Percentiles rank a stretch among this genome's conserved stretches.
Evolutionary conservation across 1,140 invertebrate species (phyloP).

Genomic region (Lepidurus apus): DNA sequence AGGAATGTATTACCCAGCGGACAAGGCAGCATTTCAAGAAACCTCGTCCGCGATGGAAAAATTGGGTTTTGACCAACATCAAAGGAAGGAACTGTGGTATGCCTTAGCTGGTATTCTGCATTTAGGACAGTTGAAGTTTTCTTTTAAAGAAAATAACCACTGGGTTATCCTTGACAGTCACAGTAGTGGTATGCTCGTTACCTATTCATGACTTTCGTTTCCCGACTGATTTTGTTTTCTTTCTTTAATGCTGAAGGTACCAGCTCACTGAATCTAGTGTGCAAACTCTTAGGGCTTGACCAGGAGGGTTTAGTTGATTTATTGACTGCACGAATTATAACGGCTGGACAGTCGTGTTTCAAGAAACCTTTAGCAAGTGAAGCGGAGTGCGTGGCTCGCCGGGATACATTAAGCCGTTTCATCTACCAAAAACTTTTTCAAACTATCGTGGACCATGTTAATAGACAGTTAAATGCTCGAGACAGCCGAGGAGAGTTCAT

Average conservation of each 20-base stretch:
- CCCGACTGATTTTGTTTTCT: background rate
- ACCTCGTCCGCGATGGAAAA: slow-evolving; percentile 27
- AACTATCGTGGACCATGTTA: slow-evolving; percentile 38
- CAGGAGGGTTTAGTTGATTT: slow-evolving; percentile 35
- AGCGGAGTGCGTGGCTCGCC: slow-evolving; percentile 39
- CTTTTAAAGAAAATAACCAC: slow-evolving; percentile 24
- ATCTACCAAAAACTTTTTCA: slow-evolving; percentile 40
- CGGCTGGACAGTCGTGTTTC: slow-evolving; percentile 34
- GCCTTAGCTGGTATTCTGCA: slow-evolving; percentile 32
- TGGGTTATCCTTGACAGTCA: slow-evolving; percentile 24
- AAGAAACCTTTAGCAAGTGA: slow-evolving; percentile 37
- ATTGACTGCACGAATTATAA: slow-evolving; percentile 39
- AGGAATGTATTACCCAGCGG: background rate
- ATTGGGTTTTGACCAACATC: slow-evolving; percentile 19
- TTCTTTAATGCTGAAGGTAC: background rate
- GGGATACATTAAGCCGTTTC: slow-evolving; percentile 38
- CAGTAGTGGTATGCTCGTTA: background rate
- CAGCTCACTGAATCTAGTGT: slow-evolving; percentile 1
- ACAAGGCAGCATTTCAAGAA: slow-evolving; percentile 20
- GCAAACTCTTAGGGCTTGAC: slow-evolving; percentile 38
- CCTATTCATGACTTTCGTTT: background rate
- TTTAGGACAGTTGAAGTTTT: slow-evolving; percentile 32
- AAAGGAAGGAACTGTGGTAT: slow-evolving; percentile 22
- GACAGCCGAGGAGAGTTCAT: slow-evolving; percentile 40
- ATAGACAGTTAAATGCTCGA: slow-evolving; percentile 36